These are phyloP conservation scores for Diabrotica balteata DNA, from an alignment of 2,888 invertebrate species.

Conservation along the genomic window DNA sequence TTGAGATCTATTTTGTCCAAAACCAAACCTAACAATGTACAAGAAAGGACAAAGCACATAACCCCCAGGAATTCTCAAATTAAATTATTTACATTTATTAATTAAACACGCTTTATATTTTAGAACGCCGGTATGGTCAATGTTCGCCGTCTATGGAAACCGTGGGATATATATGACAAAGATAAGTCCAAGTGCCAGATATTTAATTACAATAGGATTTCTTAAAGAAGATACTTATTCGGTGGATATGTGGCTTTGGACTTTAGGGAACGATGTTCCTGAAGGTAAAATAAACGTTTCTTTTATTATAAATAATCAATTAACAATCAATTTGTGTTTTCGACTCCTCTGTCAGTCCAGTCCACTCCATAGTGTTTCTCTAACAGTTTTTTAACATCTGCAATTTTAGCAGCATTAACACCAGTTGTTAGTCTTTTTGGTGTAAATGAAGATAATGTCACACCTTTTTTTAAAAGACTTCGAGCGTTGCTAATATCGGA, in stretches of 20 bases:
- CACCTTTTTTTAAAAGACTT: too few relatives aligned
- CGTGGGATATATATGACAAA: constrained; percentile 56
- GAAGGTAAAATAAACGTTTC: constrained; percentile 60
- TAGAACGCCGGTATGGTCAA: constrained; percentile 62
- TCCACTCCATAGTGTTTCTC: too few relatives aligned
- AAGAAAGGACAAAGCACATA: too few relatives aligned
- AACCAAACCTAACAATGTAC: too few relatives aligned
- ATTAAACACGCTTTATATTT: constrained; percentile 1
- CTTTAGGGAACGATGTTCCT: constrained; percentile 62
- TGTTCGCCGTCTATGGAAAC: constrained; percentile 63
- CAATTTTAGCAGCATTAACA: too few relatives aligned
- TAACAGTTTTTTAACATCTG: too few relatives aligned
- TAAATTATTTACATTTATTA: too few relatives aligned
- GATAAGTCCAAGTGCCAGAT: constrained; percentile 63
- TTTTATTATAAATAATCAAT: not conserved
- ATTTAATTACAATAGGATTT: constrained; percentile 64
- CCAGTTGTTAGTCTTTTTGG: too few relatives aligned
- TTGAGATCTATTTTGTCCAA: too few relatives aligned
- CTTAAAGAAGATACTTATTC: constrained; percentile 57
- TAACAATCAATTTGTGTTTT: not conserved
- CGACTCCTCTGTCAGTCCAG: not conserved
- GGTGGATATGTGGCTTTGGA: constrained; percentile 71
- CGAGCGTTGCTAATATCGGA: too few relatives aligned
- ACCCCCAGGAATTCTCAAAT: too few relatives aligned
- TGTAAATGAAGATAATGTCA: too few relatives aligned